These are phyloP conservation scores for Eupithecia abbreviata DNA, from an alignment of 2,888 invertebrate species.

Conservation along the genomic window DNA sequence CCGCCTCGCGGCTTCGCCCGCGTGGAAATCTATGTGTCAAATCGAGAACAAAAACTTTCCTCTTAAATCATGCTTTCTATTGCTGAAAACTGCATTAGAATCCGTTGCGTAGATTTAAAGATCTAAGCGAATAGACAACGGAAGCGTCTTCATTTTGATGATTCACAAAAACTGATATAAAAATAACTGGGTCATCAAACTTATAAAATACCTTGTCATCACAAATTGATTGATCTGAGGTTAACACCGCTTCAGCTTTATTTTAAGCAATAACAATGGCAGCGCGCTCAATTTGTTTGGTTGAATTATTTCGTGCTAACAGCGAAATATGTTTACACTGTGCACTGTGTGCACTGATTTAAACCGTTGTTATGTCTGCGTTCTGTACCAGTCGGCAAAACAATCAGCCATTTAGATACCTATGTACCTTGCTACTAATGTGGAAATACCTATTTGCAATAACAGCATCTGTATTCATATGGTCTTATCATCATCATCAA, in stretches of 20 bases:
- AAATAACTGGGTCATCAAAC: not conserved
- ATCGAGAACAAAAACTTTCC: no score
- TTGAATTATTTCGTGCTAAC: slow-evolving; percentile 65
- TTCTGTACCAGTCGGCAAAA: slow-evolving; percentile 36
- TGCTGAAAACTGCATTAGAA: no score
- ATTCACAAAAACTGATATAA: not conserved
- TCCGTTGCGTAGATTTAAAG: no score
- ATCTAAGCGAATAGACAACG: no score
- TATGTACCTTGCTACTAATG: not conserved
- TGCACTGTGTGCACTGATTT: slow-evolving; percentile 45
- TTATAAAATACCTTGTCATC: slow-evolving; percentile 5
- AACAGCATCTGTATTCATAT: not conserved
- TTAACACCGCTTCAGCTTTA: slow-evolving; percentile 12
- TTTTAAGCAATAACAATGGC: slow-evolving; percentile 26
- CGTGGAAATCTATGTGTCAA: no score
- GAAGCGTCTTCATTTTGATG: no score
- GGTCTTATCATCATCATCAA: no score
- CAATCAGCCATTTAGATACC: slow-evolving; percentile 38
- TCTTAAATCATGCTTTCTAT: no score
- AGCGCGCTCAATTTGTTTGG: slow-evolving; percentile 68
- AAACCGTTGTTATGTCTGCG: slow-evolving; percentile 40
- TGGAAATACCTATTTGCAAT: slow-evolving; percentile 7
- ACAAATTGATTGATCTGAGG: slow-evolving; percentile 12
- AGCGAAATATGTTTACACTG: slow-evolving; percentile 53
- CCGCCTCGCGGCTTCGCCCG: no score